Evolutionary conservation across 2,888 invertebrate genomes (phyloP), one percentile per base, ranked within the genome.

Genomic region (Cheilosia soror): DNA sequence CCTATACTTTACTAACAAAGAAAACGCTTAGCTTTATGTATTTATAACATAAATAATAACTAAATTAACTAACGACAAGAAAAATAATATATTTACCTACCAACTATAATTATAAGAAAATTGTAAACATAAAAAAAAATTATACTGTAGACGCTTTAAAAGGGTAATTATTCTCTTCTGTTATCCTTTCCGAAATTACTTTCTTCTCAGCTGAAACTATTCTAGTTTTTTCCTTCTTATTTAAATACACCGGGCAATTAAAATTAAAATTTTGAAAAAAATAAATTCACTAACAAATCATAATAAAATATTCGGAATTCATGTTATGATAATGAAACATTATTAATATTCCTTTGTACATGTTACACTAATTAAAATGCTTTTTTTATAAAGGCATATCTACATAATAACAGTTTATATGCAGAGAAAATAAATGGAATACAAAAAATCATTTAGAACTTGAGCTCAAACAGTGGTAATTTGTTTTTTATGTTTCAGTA

Each of bases 11-110:
- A 72, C 55, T 66, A 65, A 66, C 65, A 60, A 79, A 72, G 79
- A 79, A 72, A 79, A 79, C 72, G 72, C 72, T 79, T 79, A 79
- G 79, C 79, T 79, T 79, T 79, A 79, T 79, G 72, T 79, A 79
- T 66, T 71, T 69, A 55, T 57, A 71, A 53, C 75, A 71, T 47
- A 62, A 47, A 65, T 68, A 77, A 62, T 62, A 33, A 62, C 47
- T 62, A 29, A 62, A 49, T 25, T 51, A 57, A 31, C 49, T 11
- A 47, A 33, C 37, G 51, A 31, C 5, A 25, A 37, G 37, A 63
- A 63, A 27, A 7, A 33, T 25, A 58, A 47, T 47, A 29, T 63
- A 66, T 68, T 53, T 51, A 33, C 29, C 20, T 65, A 58, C 25
- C 2, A 66, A 55, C 20, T 53, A 66, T n/a, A 20, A 53, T 5